Conservation (phyloP, 1,140 invertebrate species). For the Patella vulgata region DNA sequence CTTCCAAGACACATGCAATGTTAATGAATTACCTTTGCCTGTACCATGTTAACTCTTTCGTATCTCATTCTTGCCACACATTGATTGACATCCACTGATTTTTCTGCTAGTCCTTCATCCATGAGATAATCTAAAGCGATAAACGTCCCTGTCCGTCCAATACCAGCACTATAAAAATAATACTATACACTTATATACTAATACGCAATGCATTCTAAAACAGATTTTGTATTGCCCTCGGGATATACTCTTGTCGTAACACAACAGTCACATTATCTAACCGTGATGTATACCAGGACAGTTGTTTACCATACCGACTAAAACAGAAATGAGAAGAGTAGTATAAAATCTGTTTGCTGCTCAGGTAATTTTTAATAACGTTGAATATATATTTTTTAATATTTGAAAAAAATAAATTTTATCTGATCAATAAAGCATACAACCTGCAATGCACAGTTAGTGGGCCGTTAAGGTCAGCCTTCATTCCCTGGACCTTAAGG, state of each 20-base stretch:
- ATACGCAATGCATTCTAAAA: background rate
- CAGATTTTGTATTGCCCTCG: background rate
- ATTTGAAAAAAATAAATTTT: background rate
- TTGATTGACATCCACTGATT: slow-evolving; percentile 2
- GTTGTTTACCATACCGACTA: too few relatives aligned
- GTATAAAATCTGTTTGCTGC: too few relatives aligned
- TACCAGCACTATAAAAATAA: too few relatives aligned
- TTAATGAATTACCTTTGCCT: slow-evolving; percentile 10
- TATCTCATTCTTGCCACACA: slow-evolving; percentile 2
- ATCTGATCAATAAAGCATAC: too few relatives aligned
- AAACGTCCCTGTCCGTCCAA: slow-evolving; percentile 57
- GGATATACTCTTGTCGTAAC: background rate
- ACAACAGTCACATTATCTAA: background rate
- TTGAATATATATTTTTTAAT: too few relatives aligned
- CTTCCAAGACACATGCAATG: too few relatives aligned
- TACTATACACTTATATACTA: slow-evolving; percentile 47
- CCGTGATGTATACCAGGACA: background rate
- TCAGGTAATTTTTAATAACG: too few relatives aligned
- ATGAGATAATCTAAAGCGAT: slow-evolving; percentile 56
- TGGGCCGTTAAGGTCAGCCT: slow-evolving; percentile 80
- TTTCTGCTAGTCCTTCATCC: slow-evolving; percentile 17
- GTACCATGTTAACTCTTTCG: slow-evolving; percentile 21
- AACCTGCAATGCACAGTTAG: slow-evolving; percentile 79
- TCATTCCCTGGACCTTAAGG: slow-evolving; percentile 76
- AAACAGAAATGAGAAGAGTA: too few relatives aligned